These are phyloP conservation scores for Galeopsomyia nigrocyanea DNA, from an alignment of 2,888 invertebrate species.

Conservation along the genomic window DNA sequence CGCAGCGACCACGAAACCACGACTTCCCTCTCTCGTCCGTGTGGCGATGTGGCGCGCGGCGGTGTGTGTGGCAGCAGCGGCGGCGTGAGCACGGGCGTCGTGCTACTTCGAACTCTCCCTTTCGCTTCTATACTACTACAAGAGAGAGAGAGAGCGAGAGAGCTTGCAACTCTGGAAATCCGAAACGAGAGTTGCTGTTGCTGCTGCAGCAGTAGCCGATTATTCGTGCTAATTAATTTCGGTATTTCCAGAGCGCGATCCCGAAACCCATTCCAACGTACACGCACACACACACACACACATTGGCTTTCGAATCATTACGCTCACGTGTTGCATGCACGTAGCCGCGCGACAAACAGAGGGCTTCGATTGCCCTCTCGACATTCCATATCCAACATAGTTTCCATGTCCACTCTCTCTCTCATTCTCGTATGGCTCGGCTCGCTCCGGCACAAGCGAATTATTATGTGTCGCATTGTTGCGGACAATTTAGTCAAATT, in stretches of 20 bases:
- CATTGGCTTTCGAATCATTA: no score
- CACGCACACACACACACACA: no score
- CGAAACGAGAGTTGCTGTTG: background rate
- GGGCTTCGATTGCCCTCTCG: no score
- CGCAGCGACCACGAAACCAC: constrained; percentile 63
- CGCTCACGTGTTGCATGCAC: no score
- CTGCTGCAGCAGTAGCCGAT: background rate
- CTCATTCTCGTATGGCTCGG: no score
- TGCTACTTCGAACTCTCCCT: constrained; percentile 14
- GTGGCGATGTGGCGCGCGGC: constrained; percentile 41
- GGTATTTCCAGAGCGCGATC: background rate
- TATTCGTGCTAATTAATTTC: constrained; percentile 37
- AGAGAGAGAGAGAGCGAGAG: background rate
- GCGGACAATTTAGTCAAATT: no score
- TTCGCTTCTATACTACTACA: constrained; percentile 25
- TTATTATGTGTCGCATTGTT: no score
- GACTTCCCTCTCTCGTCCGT: constrained; percentile 59
- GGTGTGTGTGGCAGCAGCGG: background rate
- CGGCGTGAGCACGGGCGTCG: no score
- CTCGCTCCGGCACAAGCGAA: no score
- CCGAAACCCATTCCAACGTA: background rate
- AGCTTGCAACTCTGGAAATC: constrained; percentile 26
- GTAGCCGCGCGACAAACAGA: no score
- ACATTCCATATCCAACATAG: no score
- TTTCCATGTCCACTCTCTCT: background rate